Evolutionary conservation across 1,140 invertebrate species (phyloP).

Genomic region (Megathymus violae): DNA sequence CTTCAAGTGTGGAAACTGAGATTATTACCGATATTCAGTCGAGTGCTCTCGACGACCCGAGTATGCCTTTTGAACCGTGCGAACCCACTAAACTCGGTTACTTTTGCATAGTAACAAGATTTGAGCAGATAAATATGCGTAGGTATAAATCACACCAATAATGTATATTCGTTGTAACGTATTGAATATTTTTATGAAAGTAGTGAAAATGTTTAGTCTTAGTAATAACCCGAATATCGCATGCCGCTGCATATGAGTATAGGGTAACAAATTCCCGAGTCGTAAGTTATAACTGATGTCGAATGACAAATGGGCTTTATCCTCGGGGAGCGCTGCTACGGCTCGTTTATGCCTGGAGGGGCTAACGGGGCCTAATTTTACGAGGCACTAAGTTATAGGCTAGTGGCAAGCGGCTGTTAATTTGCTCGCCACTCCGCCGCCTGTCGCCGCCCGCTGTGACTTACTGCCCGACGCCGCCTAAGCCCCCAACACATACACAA

Average conservation of each 20-base stretch:
- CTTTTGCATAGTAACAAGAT: conserved; percentile 28
- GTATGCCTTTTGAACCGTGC: conserved; percentile 55
- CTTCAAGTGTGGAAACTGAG: conserved; percentile 35
- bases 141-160: not conserved
- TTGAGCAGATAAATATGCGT: conserved; percentile 12
- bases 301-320: conserved; percentile 66
- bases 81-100: conserved; percentile 41
- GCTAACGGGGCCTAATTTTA: conserved; percentile 77
- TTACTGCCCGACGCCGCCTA: conserved; percentile 54
- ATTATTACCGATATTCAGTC: conserved; percentile 64
- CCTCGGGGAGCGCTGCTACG: conserved; percentile 51
- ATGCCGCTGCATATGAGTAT: not conserved
- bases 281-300: conserved; percentile 59
- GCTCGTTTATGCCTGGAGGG: conserved; percentile 57
- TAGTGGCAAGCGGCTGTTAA: conserved; percentile 79
- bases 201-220: too few species aligned
- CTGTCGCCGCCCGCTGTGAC: conserved; percentile 78
- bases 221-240: too few species aligned
- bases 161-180: too few species aligned
- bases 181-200: too few species aligned
- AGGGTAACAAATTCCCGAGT: conserved; percentile 38
- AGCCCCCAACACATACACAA: conserved; percentile 43
- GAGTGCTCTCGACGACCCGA: conserved; percentile 52
- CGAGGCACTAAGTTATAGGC: conserved; percentile 78
- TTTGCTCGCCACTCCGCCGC: conserved; percentile 69